A percentile compares a stretch with the other conserved stretches of the same genome.
Evolutionary conservation across 2,888 invertebrate genomes (phyloP).

Genomic region (Drosophila koepferae): DNA sequence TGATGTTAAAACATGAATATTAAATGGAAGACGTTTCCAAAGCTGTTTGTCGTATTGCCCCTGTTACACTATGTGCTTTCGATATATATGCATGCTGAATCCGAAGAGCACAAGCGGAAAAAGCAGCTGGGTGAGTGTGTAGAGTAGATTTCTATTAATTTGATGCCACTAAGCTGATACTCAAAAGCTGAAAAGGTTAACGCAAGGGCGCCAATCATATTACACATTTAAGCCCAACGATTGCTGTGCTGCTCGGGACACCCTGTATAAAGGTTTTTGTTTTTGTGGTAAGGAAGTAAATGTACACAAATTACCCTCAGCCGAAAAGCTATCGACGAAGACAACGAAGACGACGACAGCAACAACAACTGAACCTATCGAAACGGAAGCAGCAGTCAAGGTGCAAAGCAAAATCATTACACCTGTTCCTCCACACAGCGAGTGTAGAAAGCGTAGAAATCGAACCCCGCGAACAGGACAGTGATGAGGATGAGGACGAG

Average conservation of each 20-base stretch:
- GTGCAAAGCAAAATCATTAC: conserved; percentile 80
- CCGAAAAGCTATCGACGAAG: conserved; percentile 57
- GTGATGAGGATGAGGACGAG: conserved; percentile 3
- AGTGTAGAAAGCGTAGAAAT: conserved; percentile 72
- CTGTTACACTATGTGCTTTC: conserved; percentile 47
- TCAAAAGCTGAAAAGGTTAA: not conserved
- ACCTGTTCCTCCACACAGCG: conserved; percentile 63
- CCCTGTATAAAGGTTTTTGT: conserved; percentile 52
- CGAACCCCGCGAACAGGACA: conserved; percentile 36
- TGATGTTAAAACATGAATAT: conserved; percentile 38
- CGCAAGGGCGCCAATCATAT: not conserved
- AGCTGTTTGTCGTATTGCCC: conserved; percentile 59
- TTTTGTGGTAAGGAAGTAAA: conserved; percentile 54
- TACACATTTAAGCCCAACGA: not conserved
- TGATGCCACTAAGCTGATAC: not conserved
- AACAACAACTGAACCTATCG: conserved; percentile 8
- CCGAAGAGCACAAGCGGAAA: conserved; percentile 41
- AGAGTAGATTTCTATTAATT: no score
- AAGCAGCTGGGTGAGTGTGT: conserved; percentile 38
- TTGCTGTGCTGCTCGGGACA: conserved; percentile 20
- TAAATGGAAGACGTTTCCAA: conserved; percentile 56
- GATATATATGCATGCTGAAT: conserved; percentile 27
- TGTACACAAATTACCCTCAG: conserved; percentile 68
- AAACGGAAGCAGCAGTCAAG: conserved; percentile 77
- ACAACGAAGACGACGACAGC: conserved; percentile 5